Percentiles rank a stretch among this genome's conserved stretches.
phyloP scores from a whole-genome alignment of 2,797 vertebrate species.

The Myotis planiceps region DNA sequence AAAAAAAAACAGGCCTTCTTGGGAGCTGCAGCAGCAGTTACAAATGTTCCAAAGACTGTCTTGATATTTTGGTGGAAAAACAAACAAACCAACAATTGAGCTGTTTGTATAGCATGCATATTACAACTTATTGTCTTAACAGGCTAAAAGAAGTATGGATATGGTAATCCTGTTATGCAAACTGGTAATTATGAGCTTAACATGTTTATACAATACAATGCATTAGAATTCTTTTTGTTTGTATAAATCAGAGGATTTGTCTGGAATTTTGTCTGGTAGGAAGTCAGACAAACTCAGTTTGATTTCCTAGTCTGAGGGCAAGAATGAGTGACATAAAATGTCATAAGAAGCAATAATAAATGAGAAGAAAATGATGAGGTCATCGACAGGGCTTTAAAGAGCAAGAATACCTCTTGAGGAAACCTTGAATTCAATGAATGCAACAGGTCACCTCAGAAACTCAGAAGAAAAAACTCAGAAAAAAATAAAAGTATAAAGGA shows the following conservation, averaged over 20 bases:
- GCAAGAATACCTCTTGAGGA: not conserved
- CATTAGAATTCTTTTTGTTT: not conserved
- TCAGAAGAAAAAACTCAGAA: not conserved
- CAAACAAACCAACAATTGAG: not conserved
- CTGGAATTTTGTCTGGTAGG: not conserved
- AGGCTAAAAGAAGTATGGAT: not conserved
- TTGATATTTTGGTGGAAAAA: not conserved
- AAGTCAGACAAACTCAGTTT: not conserved
- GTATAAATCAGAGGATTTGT: not conserved
- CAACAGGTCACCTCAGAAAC: not conserved
- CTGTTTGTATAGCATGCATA: not conserved
- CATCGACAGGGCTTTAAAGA: not conserved
- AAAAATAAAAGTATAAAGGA: not conserved
- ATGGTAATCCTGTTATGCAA: not conserved
- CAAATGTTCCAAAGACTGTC: not conserved
- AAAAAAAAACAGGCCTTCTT: constrained; percentile 44
- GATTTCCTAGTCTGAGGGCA: not conserved
- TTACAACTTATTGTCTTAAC: not conserved
- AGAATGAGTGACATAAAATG: not conserved
- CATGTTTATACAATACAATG: not conserved
- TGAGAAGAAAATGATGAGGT: not conserved
- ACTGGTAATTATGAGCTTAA: not conserved
- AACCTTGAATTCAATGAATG: not conserved
- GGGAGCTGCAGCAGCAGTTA: constrained; percentile 9
- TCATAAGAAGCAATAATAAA: not conserved